Conservation (phyloP, 2,888 invertebrate genomes). For the Amphipyra berbera region DNA sequence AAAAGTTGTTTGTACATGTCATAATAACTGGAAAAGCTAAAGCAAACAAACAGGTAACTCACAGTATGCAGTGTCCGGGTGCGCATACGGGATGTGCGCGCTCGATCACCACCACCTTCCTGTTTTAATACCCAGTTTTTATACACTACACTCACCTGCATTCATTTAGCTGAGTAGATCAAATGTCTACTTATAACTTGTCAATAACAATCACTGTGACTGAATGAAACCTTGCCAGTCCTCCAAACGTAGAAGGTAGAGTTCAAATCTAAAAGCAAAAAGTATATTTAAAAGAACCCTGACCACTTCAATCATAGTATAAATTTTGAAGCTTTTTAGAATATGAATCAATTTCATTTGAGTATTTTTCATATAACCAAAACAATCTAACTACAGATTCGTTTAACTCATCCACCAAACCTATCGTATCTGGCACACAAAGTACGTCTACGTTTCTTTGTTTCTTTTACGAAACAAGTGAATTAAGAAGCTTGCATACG, state of each 20-base stretch:
- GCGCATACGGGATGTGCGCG: constrained; percentile 77
- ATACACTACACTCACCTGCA: constrained; percentile 71
- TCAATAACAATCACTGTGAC: constrained; percentile 54
- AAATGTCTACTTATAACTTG: constrained; percentile 53
- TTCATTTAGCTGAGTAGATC: constrained; percentile 62
- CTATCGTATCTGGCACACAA: constrained; percentile 6
- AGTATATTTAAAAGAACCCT: no score
- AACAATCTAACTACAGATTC: not conserved
- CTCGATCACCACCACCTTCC: constrained; percentile 76
- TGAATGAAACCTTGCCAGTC: constrained; percentile 1
- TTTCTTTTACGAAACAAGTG: constrained; percentile 72
- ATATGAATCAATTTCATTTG: no score
- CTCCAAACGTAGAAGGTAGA: not conserved
- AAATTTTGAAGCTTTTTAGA: no score
- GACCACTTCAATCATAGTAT: no score
- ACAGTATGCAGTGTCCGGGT: constrained; percentile 81
- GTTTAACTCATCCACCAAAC: not conserved
- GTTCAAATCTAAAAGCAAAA: not conserved
- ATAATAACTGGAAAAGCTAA: constrained; percentile 77
- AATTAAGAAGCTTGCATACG: constrained; percentile 65
- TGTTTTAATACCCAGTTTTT: constrained; percentile 81
- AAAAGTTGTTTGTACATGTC: constrained; percentile 73
- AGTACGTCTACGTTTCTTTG: constrained; percentile 43
- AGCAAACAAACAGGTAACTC: constrained; percentile 73
- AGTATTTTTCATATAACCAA: no score